A percentile compares a stretch with the other conserved stretches of the same genome.
Evolutionary conservation across 2,797 vertebrate genomes (phyloP).

Genomic region (Schizopygopsis malacanthus): DNA sequence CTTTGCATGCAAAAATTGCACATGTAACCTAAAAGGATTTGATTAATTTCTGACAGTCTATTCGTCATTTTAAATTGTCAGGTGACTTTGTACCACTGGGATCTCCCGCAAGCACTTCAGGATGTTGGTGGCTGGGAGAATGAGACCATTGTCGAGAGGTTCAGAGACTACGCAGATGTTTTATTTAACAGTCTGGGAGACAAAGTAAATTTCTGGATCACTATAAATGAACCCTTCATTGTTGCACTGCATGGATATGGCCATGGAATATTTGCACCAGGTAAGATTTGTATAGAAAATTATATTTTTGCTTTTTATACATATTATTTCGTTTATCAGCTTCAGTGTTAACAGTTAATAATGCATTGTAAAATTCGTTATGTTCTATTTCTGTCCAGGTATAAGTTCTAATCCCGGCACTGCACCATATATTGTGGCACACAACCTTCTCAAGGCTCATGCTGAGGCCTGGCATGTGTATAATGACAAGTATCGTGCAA

Average conservation of each 20-base stretch:
- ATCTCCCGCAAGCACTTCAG: constrained; percentile 92
- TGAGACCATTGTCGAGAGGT: constrained; percentile 80
- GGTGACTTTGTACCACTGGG: constrained; percentile 96
- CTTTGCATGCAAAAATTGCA: not conserved
- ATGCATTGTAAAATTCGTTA: not conserved
- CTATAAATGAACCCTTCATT: constrained; percentile 91
- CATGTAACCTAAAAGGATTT: not conserved
- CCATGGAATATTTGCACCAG: constrained; percentile 87
- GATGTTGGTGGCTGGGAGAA: constrained; percentile 91
- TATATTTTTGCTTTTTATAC: not conserved
- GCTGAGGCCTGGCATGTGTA: constrained; percentile 96
- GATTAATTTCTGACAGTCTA: not conserved
- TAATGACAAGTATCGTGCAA: constrained; percentile 83
- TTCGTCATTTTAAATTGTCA: constrained; percentile 59
- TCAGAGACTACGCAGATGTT: constrained; percentile 89
- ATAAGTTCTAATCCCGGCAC: constrained; percentile 82
- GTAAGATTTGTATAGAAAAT: constrained; percentile 66
- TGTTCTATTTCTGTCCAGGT: constrained; percentile 73
- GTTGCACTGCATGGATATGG: constrained; percentile 85
- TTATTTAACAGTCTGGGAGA: constrained; percentile 87
- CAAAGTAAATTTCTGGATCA: constrained; percentile 97
- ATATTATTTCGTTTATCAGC: not conserved
- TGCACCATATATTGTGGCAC: constrained; percentile 86
- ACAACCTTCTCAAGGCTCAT: constrained; percentile 92
- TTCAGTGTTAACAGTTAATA: not conserved